Evolutionary conservation across 2,113 vertebrate species (phyloP).

Genomic region (Apeltes quadracus): DNA sequence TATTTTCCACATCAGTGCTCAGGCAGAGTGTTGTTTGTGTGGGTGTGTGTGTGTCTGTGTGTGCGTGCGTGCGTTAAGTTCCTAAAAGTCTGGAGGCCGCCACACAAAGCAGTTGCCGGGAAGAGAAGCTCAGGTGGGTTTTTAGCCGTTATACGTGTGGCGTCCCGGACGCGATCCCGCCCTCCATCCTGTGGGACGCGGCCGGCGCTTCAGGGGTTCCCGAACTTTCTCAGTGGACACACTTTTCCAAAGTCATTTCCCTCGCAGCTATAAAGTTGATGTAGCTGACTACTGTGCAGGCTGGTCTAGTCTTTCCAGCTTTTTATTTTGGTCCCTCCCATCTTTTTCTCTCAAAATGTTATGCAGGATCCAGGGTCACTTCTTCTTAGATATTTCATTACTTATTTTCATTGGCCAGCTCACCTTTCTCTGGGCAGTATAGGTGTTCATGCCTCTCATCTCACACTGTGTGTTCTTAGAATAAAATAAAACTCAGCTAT

Average conservation of each 20-base stretch:
- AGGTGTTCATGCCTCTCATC: not conserved
- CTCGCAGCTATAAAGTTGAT: constrained; percentile 55
- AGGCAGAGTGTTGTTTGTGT: constrained; percentile 44
- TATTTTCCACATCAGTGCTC: constrained; percentile 49
- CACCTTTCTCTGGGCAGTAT: not conserved
- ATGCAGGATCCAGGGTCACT: too few relatives aligned
- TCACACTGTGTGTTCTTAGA: not conserved
- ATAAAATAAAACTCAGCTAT: too few relatives aligned
- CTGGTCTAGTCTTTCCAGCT: constrained; percentile 18
- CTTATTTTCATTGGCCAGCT: not conserved
- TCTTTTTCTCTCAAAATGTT: too few relatives aligned
- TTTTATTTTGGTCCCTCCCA: constrained; percentile 9
- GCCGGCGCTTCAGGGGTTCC: constrained; percentile 45
- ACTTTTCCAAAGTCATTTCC: constrained; percentile 64
- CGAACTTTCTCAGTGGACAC: constrained; percentile 47
- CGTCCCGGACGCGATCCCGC: constrained; percentile 37
- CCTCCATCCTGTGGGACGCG: constrained; percentile 54
- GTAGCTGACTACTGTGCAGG: constrained; percentile 56
- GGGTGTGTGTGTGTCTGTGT: constrained; percentile 39
- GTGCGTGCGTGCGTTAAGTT: constrained; percentile 38
- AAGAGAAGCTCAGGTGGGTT: constrained; percentile 17
- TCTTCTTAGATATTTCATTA: not conserved
- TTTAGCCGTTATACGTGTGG: constrained; percentile 34
- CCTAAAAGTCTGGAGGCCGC: constrained; percentile 22
- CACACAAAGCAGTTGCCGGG: constrained; percentile 44